phyloP scores from a whole-genome alignment of 2,888 invertebrate genomes.

The Trypoxylon attenuatum region DNA sequence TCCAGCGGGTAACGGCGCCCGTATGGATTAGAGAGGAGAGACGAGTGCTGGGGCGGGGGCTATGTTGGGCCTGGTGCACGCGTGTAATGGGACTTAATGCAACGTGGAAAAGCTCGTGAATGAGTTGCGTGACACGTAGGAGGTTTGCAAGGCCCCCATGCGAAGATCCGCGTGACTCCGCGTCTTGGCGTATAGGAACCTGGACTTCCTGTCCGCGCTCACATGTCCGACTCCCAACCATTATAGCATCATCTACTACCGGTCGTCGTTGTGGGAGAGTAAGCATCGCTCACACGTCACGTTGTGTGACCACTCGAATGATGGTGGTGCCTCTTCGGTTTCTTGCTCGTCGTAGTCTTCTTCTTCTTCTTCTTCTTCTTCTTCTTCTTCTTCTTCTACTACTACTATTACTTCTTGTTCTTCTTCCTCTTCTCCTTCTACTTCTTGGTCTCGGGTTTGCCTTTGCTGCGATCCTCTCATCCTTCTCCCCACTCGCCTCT shows the following conservation, averaged over 20 bases:
- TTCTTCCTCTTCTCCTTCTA: constrained; percentile 8
- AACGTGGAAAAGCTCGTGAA: constrained; percentile 60
- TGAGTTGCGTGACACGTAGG: constrained; percentile 72
- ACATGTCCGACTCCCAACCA: constrained; percentile 71
- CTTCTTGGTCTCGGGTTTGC: not conserved
- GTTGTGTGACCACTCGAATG: constrained; percentile 61
- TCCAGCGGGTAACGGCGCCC: constrained; percentile 3
- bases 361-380: constrained; percentile 28
- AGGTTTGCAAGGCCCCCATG: constrained; percentile 71
- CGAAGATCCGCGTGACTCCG: constrained; percentile 72
- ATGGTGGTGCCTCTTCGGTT: too few relatives aligned
- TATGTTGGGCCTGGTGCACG: constrained; percentile 20
- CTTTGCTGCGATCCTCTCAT: constrained; percentile 10
- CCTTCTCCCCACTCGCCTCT: constrained; percentile 15
- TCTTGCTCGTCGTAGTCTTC: constrained; percentile 17
- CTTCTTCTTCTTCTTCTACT: constrained; percentile 16
- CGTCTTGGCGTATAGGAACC: constrained; percentile 59
- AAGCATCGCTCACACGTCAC: constrained; percentile 71
- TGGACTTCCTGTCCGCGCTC: constrained; percentile 72
- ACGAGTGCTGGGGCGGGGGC: too few relatives aligned
- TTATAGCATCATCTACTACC: constrained; percentile 73
- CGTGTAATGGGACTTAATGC: constrained; percentile 53
- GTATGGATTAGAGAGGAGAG: too few relatives aligned
- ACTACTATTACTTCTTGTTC: constrained; percentile 9
- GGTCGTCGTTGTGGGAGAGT: constrained; percentile 73